Conservation (phyloP, 2,888 invertebrate species). For the Disparrhopalites patrizii region DNA sequence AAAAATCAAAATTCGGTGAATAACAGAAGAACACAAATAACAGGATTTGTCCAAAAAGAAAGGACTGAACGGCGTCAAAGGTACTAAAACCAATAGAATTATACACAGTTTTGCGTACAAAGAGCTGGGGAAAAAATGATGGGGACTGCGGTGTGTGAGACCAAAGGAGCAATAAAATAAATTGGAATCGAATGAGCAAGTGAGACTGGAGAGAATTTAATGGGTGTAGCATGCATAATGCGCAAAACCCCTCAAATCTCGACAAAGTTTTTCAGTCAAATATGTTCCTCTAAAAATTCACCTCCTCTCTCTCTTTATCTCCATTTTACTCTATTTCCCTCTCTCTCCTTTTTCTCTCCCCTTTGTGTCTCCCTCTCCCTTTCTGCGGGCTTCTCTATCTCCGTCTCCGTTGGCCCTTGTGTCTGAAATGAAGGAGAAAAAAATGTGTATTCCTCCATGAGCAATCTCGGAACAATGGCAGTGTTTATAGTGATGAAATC, state of each 20-base stretch:
- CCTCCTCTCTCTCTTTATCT: neutral
- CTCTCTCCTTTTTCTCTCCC: neutral
- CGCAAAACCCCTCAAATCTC: no score
- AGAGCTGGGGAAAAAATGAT: neutral
- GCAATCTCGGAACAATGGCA: no score
- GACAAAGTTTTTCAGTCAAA: no score
- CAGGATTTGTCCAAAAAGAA: no score
- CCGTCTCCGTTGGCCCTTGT: no score
- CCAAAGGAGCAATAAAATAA: no score
- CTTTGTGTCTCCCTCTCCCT: neutral
- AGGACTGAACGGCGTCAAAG: neutral
- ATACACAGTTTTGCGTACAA: neutral
- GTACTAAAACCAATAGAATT: neutral
- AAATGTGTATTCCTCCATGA: no score
- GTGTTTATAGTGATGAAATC: neutral
- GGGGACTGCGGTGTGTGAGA: no score
- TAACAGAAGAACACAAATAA: neutral
- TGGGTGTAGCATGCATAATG: neutral
- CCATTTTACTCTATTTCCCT: neutral
- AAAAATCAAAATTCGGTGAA: neutral
- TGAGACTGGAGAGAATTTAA: neutral
- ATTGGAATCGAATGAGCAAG: neutral
- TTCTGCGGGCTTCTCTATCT: neutral
- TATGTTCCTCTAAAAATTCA: no score
- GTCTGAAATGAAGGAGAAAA: neutral